Percentiles rank a stretch among this genome's conserved stretches.
phyloP scores from a whole-genome alignment of 2,113 vertebrate genomes.

The Paracanthobrama guichenoti region DNA sequence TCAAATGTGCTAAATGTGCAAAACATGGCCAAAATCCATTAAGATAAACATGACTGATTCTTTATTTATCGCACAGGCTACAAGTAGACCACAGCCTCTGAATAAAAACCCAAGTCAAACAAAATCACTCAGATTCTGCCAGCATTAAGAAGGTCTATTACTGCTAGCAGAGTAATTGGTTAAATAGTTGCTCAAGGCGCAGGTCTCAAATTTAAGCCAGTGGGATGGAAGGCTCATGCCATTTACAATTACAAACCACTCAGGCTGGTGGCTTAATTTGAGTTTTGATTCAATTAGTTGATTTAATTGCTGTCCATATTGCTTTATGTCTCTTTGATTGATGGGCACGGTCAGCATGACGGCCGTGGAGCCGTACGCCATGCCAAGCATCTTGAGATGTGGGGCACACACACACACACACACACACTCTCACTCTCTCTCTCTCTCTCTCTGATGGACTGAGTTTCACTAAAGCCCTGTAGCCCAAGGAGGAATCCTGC shows the following conservation, averaged over 20 bases:
- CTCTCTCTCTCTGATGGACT: not conserved
- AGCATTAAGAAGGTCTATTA: slow-evolving; percentile 50
- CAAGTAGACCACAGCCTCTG: slow-evolving; percentile 30
- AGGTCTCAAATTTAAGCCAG: slow-evolving; percentile 48
- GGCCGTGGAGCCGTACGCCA: not conserved
- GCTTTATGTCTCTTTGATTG: slow-evolving; percentile 50
- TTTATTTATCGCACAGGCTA: slow-evolving; percentile 40
- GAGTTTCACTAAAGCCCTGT: slow-evolving; percentile 18
- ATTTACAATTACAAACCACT: slow-evolving; percentile 57
- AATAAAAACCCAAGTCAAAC: slow-evolving; percentile 51
- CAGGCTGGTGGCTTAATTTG: slow-evolving; percentile 52
- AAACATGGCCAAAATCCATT: slow-evolving; percentile 16
- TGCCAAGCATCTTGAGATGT: slow-evolving; percentile 21
- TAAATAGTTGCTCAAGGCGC: slow-evolving; percentile 45
- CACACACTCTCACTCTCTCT: not conserved
- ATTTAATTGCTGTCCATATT: slow-evolving; percentile 50
- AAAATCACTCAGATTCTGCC: slow-evolving; percentile 47
- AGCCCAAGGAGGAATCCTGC: slow-evolving; percentile 39
- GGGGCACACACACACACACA: slow-evolving; percentile 1
- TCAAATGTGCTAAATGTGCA: slow-evolving; percentile 23
- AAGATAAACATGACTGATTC: slow-evolving; percentile 34
- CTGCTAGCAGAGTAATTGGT: slow-evolving; percentile 44
- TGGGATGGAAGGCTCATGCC: slow-evolving; percentile 52
- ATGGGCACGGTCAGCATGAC: slow-evolving; percentile 46
- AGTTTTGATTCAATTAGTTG: slow-evolving; percentile 54